A percentile compares a stretch with the other conserved stretches of the same genome.
These are phyloP conservation scores for Macrostomum cliftonense DNA, from an alignment of 2,888 invertebrate species.

Conservation along the genomic window DNA sequence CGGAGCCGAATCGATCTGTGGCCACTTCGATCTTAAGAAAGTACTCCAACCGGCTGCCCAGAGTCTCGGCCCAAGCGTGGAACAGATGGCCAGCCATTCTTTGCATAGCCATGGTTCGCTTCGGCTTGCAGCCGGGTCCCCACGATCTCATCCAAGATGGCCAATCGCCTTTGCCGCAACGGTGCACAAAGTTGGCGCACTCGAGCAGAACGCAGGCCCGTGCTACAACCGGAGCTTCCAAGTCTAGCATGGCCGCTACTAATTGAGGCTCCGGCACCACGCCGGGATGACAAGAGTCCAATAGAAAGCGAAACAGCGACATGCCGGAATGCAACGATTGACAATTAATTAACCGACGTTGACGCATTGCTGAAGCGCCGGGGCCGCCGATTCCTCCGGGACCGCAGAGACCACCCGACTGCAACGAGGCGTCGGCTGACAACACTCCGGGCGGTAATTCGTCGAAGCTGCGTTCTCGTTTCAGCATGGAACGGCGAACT, in stretches of 20 bases:
- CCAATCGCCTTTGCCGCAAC: constrained; percentile 95
- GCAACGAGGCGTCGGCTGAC: too few species aligned
- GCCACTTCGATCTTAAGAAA: constrained; percentile 55
- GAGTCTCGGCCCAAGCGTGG: constrained; percentile 83
- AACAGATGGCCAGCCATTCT: constrained; percentile 85
- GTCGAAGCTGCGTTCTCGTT: too few species aligned
- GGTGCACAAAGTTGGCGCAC: constrained; percentile 84
- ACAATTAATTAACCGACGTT: constrained; percentile 2
- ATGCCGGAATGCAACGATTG: constrained; percentile 57
- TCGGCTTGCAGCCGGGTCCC: constrained; percentile 16
- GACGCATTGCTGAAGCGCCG: too few species aligned
- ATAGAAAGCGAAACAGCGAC: constrained; percentile 65
- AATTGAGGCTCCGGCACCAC: constrained; percentile 85
- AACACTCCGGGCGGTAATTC: too few species aligned
- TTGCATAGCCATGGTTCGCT: constrained; percentile 49
- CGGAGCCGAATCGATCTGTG: constrained; percentile 26
- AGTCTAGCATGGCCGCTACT: constrained; percentile 72
- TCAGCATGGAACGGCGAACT: too few species aligned
- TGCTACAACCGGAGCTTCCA: constrained; percentile 80
- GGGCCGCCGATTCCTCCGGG: too few species aligned
- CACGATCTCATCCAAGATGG: constrained; percentile 80
- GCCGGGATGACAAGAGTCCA: constrained; percentile 88
- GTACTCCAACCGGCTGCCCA: constrained; percentile 74
- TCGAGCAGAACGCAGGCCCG: constrained; percentile 77
- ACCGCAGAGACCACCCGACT: too few species aligned